Percentiles rank a stretch among this genome's conserved stretches.
Evolutionary conservation across 2,797 vertebrate genomes (phyloP).

Genomic region (Syngnathus acus): DNA sequence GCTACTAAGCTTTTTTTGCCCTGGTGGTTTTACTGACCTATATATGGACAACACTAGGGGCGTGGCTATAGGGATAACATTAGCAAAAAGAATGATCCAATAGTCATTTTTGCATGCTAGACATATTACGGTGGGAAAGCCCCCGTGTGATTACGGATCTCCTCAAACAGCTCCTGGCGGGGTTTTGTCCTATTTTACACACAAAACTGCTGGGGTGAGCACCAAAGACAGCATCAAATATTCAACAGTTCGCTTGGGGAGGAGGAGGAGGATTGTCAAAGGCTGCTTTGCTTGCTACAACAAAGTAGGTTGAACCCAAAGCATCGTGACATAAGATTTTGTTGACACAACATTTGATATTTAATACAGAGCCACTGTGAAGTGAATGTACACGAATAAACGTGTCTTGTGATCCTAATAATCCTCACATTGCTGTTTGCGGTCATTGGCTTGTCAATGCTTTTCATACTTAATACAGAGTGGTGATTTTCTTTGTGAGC

Average conservation of each 20-base stretch:
- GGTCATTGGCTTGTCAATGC: neutral
- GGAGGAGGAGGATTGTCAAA: slow-evolving; percentile 31
- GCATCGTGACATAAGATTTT: neutral
- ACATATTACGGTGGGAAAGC: slow-evolving; percentile 19
- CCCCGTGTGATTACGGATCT: slow-evolving; percentile 33
- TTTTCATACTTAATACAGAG: neutral
- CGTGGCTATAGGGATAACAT: slow-evolving; percentile 39
- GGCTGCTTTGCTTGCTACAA: slow-evolving; percentile 28
- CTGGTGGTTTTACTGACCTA: slow-evolving; percentile 59
- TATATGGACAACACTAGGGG: slow-evolving; percentile 47
- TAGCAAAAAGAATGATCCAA: slow-evolving; percentile 10
- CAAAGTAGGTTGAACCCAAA: slow-evolving; percentile 41
- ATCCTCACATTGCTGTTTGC: neutral
- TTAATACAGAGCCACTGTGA: neutral
- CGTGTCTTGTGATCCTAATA: neutral
- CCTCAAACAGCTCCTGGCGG: slow-evolving; percentile 40
- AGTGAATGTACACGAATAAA: neutral
- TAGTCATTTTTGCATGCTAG: neutral
- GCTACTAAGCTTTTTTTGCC: slow-evolving; percentile 1
- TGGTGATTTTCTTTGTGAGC: neutral
- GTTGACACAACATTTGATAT: neutral
- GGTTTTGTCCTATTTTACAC: slow-evolving; percentile 58
- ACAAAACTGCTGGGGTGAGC: slow-evolving; percentile 45
- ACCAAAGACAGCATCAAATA: slow-evolving; percentile 66
- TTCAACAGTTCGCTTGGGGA: slow-evolving; percentile 52